Evolutionary conservation across 2,888 invertebrate species (phyloP), one percentile per base, ranked within the genome.

Genomic region (Coleophora flavipennella): DNA sequence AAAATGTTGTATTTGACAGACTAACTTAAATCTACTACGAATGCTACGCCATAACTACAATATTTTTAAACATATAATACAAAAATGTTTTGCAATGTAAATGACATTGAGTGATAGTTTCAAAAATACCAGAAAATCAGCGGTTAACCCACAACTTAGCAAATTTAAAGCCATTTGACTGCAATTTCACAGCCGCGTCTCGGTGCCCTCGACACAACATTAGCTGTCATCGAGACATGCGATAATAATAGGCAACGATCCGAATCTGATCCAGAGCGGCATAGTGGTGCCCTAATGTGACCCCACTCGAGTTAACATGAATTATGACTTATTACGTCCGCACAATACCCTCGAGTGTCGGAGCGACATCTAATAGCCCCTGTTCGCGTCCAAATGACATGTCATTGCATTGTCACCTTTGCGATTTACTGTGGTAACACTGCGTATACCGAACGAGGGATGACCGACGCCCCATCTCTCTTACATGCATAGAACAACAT

Each of bases 401-500:
- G 78, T 71, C 75, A 67, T 60, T 75, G 73, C 63, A 67, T 79
- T 77, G 80, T 77, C 80, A 81, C 79, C 77, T 76, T 68, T 62
- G 62, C 64, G 63, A 75, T 73, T 73, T 73, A 75, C 66, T 72
- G 70, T 62, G 66, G 67, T 64, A 63, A 67, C 62, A 57, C 52
- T 53, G 53, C 55, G 55, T 53, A 55, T 46, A 51, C 50, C 50
- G 34, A 11, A n/a, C 13, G 35, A 44, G 29, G 38, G 39, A 45
- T 40, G 42, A 41, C 31, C 37, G 39, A 31, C 33, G 11, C 31
- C 27, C 31, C 33, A 11, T 37, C 36, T 43, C 38, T 33, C 46
- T 20, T 6, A 20, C 20, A 20, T 6, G 20, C 20, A 20, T 6
- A 20, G 3, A 4, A 3, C 20, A 20, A 20, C 20, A 20, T 43